Conservation (phyloP, 2,888 invertebrate species). For the Thereva unica region DNA sequence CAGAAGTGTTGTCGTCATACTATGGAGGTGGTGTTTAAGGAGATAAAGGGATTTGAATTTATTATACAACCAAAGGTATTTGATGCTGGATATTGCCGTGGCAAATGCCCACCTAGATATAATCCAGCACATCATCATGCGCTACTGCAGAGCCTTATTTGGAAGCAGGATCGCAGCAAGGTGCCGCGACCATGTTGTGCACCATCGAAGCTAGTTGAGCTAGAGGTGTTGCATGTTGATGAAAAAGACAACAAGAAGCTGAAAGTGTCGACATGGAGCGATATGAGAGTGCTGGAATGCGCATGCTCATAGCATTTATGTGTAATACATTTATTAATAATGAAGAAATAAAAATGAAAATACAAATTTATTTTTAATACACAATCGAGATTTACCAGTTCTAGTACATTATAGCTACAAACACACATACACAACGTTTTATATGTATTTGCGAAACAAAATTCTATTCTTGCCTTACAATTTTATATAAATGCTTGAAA, state of each 20-base stretch:
- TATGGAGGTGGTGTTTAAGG: constrained; percentile 68
- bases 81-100: constrained; percentile 73
- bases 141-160: constrained; percentile 68
- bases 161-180: constrained; percentile 63
- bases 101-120: constrained; percentile 69
- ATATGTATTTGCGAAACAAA: too few relatives aligned
- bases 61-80: constrained; percentile 71
- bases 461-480: too few relatives aligned
- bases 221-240: constrained; percentile 69
- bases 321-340: too few relatives aligned
- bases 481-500: too few relatives aligned
- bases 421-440: too few relatives aligned
- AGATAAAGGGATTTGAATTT: constrained; percentile 67
- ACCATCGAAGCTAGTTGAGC: constrained; percentile 67
- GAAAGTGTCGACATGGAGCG: constrained; percentile 70
- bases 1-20: constrained; percentile 69
- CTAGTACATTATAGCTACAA: too few relatives aligned
- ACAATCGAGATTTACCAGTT: too few relatives aligned
- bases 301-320: constrained; percentile 65
- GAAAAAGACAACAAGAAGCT: constrained; percentile 66
- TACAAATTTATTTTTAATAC: too few relatives aligned
- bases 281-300: constrained; percentile 73
- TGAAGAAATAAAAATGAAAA: too few relatives aligned
- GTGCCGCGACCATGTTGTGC: constrained; percentile 69
- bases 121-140: constrained; percentile 75